A percentile compares a stretch with the other conserved stretches of the same genome.
These are phyloP conservation scores for Rhagoletis pomonella DNA, from an alignment of 1,140 invertebrate genomes.

Conservation along the genomic window DNA sequence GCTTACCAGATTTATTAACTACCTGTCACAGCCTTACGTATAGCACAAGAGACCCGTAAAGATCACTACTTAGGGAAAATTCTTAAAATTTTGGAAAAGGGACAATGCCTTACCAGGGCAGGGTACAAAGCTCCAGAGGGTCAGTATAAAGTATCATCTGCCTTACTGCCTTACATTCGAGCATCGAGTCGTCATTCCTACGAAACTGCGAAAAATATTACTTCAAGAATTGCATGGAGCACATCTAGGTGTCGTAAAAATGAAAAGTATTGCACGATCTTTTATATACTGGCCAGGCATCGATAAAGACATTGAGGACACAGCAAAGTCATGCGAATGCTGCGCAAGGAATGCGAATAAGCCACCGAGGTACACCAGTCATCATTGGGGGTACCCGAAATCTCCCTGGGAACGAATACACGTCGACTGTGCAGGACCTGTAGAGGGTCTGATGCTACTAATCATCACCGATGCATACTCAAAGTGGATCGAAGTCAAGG, in stretches of 20 bases:
- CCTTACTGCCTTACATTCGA: not conserved
- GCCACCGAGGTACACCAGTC: too few relatives aligned
- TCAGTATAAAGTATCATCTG: constrained; percentile 24
- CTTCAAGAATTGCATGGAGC: constrained; percentile 73
- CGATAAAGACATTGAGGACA: constrained; percentile 72
- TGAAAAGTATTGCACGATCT: constrained; percentile 72
- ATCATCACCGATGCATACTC: too few relatives aligned
- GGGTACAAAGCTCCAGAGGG: constrained; percentile 28
- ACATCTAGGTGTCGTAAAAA: constrained; percentile 74
- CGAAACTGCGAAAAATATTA: constrained; percentile 57
- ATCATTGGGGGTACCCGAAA: too few relatives aligned
- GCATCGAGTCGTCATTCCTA: constrained; percentile 11
- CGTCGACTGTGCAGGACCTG: too few relatives aligned
- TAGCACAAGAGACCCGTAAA: constrained; percentile 31
- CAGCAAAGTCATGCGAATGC: constrained; percentile 20
- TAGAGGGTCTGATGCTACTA: too few relatives aligned
- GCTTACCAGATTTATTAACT: constrained; percentile 53
- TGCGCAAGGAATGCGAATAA: not conserved
- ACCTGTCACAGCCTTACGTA: not conserved
- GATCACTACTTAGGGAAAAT: constrained; percentile 26
- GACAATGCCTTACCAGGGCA: not conserved
- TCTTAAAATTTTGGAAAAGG: constrained; percentile 18
- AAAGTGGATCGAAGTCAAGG: too few relatives aligned
- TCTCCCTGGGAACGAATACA: too few relatives aligned
- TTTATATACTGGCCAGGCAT: constrained; percentile 75